phyloP scores from a whole-genome alignment of 1,140 invertebrate genomes.

The Sitophilus oryzae region DNA sequence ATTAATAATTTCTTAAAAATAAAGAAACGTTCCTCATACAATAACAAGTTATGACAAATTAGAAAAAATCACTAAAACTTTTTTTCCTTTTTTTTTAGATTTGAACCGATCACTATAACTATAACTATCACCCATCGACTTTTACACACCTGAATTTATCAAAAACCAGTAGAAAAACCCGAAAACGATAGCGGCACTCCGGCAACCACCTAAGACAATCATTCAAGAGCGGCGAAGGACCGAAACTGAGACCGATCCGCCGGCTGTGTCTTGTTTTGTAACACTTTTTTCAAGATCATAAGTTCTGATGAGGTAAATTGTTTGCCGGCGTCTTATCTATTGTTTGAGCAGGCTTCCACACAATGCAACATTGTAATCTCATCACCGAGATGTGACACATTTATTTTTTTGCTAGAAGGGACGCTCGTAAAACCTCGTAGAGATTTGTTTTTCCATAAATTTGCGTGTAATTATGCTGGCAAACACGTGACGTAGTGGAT shows the following conservation, averaged over 20 bases:
- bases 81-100: too few relatives aligned
- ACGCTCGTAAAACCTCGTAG: background rate
- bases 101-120: too few relatives aligned
- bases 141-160: background rate
- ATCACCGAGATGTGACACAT: background rate
- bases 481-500: background rate
- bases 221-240: background rate
- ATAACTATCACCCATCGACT: background rate
- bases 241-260: background rate
- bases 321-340: background rate
- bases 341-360: background rate
- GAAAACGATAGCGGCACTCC: background rate
- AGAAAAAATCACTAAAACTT: too few relatives aligned
- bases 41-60: too few relatives aligned
- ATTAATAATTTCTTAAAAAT: too few relatives aligned
- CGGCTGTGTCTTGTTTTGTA: background rate
- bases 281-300: background rate
- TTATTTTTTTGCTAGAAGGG: background rate
- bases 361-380: background rate
- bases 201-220: background rate
- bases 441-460: background rate
- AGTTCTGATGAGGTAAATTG: background rate
- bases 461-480: background rate
- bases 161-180: background rate
- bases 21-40: too few relatives aligned